Percentiles rank a stretch among this genome's conserved stretches.
phyloP scores from a whole-genome alignment of 2,113 vertebrate genomes.

The Heliornis fulica region DNA sequence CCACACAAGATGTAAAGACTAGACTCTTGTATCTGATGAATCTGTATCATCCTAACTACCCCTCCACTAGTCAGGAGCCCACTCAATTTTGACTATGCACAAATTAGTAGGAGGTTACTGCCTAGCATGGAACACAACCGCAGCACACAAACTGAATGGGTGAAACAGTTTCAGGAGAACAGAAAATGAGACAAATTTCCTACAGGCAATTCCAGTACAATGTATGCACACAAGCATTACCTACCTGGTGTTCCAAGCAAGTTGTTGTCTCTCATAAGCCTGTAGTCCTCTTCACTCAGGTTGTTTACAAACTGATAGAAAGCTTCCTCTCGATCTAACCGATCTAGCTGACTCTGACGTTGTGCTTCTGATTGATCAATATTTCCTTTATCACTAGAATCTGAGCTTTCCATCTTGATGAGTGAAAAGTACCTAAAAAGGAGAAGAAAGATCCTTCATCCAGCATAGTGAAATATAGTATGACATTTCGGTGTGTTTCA shows the following conservation, averaged over 20 bases:
- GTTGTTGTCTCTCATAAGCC: slow-evolving; percentile 98
- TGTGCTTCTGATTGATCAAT: slow-evolving; percentile 90
- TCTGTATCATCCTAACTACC: neutral
- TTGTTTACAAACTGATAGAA: slow-evolving; percentile 99
- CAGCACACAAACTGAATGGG: neutral
- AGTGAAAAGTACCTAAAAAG: slow-evolving; percentile 68
- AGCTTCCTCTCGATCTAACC: slow-evolving; percentile 92
- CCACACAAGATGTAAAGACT: neutral
- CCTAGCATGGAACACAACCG: neutral
- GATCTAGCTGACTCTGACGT: slow-evolving; percentile 90
- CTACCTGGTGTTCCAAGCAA: slow-evolving; percentile 95
- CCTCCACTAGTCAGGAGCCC: neutral
- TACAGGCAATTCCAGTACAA: neutral
- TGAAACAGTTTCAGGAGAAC: neutral
- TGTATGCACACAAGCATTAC: neutral
- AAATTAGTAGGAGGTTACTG: neutral
- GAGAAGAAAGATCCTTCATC: slow-evolving; percentile 9
- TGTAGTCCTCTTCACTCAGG: slow-evolving; percentile 96
- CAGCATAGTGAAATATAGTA: neutral
- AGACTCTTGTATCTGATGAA: neutral
- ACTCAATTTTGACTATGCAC: neutral
- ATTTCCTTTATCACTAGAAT: slow-evolving; percentile 87
- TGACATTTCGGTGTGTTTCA: neutral
- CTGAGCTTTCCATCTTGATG: slow-evolving; percentile 91
- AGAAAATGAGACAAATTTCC: neutral